These are phyloP conservation scores for Cirrhinus molitorella DNA, from an alignment of 2,797 vertebrate species.

Conservation along the genomic window DNA sequence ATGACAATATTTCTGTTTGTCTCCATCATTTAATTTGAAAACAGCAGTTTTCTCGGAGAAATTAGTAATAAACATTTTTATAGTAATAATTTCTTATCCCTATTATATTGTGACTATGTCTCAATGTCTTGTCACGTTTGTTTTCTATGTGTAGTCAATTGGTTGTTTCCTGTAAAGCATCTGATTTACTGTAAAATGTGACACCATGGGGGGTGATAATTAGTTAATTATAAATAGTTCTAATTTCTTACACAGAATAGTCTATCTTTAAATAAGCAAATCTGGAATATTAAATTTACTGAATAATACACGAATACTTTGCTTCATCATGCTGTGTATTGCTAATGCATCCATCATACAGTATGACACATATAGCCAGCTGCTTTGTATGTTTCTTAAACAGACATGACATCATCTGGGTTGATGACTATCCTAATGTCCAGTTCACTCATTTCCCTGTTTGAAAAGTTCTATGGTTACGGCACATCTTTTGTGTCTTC, in stretches of 20 bases:
- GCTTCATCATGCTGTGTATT: neutral
- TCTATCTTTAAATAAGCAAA: neutral
- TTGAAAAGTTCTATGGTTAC: neutral
- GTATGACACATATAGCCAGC: neutral
- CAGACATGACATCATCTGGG: neutral
- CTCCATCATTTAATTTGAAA: neutral
- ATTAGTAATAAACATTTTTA: neutral
- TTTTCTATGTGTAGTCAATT: conserved; percentile 10
- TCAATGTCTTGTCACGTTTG: conserved; percentile 15
- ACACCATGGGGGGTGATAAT: no score
- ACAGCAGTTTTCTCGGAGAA: neutral
- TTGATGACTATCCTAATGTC: neutral
- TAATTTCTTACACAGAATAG: conserved; percentile 1
- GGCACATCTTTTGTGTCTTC: neutral
- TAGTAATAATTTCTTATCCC: neutral
- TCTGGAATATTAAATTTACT: neutral
- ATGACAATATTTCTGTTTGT: neutral
- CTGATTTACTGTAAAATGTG: neutral
- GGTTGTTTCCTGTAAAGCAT: neutral
- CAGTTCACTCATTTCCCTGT: neutral
- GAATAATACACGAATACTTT: neutral
- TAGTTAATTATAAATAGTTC: no score
- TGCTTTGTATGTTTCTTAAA: neutral
- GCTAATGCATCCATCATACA: neutral
- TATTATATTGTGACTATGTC: neutral